Percentiles rank a stretch among this genome's conserved stretches.
These are phyloP conservation scores for Disparrhopalites patrizii DNA, from an alignment of 2,888 invertebrate genomes.

Conservation along the genomic window DNA sequence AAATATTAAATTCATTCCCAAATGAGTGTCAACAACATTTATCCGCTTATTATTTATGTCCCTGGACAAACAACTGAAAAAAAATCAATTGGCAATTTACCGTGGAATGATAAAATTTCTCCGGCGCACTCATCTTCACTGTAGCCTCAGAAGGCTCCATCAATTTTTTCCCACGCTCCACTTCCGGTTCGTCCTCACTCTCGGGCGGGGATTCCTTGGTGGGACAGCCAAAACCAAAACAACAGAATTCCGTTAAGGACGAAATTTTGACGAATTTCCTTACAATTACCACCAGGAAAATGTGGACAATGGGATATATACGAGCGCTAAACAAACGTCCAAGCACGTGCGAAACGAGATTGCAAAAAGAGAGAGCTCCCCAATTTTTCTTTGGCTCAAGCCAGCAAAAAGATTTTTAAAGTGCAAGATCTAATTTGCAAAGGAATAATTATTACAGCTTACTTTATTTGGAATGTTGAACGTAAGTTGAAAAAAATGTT, in stretches of 20 bases:
- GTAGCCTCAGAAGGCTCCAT: not conserved
- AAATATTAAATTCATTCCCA: not conserved
- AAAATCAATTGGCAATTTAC: conserved; percentile 10
- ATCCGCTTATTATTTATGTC: not conserved
- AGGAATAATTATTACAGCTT: too few species aligned
- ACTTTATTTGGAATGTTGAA: too few species aligned
- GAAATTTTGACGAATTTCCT: conserved; percentile 8
- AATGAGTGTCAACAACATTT: too few species aligned
- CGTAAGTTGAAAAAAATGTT: too few species aligned
- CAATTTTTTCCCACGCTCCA: not conserved
- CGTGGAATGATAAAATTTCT: conserved; percentile 9
- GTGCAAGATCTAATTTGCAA: too few species aligned
- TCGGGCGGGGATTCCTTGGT: not conserved
- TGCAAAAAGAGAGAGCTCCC: too few species aligned
- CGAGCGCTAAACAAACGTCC: too few species aligned
- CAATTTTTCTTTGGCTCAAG: too few species aligned
- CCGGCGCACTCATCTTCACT: not conserved
- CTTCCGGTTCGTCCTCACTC: not conserved
- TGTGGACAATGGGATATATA: not conserved
- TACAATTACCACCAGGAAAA: not conserved
- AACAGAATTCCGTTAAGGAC: conserved; percentile 5
- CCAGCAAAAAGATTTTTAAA: too few species aligned
- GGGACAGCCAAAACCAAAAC: conserved; percentile 12
- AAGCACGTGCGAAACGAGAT: too few species aligned
- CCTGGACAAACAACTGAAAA: too few species aligned